A percentile compares a stretch with the other conserved stretches of the same genome.
These are phyloP conservation scores for Lycaena phlaeas DNA, from an alignment of 2,888 invertebrate species.

Conservation along the genomic window DNA sequence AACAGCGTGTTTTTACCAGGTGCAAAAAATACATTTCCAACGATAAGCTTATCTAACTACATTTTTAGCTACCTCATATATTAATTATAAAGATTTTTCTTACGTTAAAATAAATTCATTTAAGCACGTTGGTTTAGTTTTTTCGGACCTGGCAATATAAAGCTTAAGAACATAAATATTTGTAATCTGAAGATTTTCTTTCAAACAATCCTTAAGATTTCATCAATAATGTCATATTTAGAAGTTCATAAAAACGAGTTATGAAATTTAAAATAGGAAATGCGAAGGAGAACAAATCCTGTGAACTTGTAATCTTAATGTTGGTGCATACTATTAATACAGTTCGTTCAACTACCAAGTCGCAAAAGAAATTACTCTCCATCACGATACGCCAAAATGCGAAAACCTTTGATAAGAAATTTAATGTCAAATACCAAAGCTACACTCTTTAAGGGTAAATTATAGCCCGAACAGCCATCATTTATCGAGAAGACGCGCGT, in stretches of 20 bases:
- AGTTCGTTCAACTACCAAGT: too few species aligned
- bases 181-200: too few species aligned
- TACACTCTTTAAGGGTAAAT: too few species aligned
- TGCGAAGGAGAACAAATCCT: too few species aligned
- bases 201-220: too few species aligned
- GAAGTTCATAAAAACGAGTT: not conserved
- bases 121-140: conserved; percentile 60
- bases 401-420: too few species aligned
- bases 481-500: not conserved
- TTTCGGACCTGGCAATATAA: conserved; percentile 67
- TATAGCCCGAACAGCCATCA: not conserved
- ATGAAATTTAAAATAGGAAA: not conserved
- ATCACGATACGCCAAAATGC: too few species aligned
- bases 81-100: conserved; percentile 27
- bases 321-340: too few species aligned
- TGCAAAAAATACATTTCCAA: conserved; percentile 68
- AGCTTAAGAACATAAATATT: conserved; percentile 16
- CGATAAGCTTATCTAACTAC: conserved; percentile 49
- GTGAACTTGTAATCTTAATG: too few species aligned
- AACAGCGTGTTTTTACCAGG: conserved; percentile 37
- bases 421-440: too few species aligned
- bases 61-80: conserved; percentile 32
- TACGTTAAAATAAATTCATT: conserved; percentile 33
- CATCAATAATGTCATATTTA: too few species aligned
- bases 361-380: too few species aligned